Evolutionary conservation across 2,113 vertebrate species (phyloP).

Genomic region (Heliornis fulica): DNA sequence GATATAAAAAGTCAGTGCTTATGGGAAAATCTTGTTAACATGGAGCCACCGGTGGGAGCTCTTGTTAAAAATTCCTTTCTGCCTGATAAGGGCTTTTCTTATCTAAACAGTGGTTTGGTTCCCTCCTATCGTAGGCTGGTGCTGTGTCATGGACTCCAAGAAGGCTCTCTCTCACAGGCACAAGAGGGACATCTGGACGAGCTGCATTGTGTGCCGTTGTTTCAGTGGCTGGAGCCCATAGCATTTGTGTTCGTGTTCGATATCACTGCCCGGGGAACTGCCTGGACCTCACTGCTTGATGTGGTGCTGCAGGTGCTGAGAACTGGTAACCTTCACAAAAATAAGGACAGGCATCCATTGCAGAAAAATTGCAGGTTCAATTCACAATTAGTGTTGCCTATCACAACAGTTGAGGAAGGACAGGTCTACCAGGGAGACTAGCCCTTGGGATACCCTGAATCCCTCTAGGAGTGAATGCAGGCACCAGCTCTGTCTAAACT

Average conservation of each 20-base stretch:
- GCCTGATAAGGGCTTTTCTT: conserved; percentile 49
- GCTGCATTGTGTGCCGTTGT: neutral
- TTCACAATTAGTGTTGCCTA: neutral
- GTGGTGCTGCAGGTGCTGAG: accelerated
- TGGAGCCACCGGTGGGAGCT: neutral
- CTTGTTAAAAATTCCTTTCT: conserved; percentile 43
- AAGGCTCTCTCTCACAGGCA: neutral
- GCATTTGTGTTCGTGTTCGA: accelerated
- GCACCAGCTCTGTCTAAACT: neutral
- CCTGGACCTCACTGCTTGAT: accelerated
- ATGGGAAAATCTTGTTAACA: conserved; percentile 68
- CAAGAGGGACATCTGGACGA: neutral
- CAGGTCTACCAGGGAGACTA: neutral
- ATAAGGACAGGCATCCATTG: neutral
- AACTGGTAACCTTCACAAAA: accelerated
- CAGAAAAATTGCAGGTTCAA: accelerated
- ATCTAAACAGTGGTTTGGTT: conserved; percentile 51
- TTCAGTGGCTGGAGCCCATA: neutral
- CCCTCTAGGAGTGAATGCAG: accelerated
- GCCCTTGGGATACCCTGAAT: neutral
- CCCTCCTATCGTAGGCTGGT: neutral
- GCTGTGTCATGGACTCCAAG: neutral
- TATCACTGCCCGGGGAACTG: neutral
- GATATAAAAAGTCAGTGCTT: neutral
- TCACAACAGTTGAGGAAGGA: neutral